phyloP scores from a whole-genome alignment of 2,797 vertebrate species.

The Bucorvus abyssinicus region DNA sequence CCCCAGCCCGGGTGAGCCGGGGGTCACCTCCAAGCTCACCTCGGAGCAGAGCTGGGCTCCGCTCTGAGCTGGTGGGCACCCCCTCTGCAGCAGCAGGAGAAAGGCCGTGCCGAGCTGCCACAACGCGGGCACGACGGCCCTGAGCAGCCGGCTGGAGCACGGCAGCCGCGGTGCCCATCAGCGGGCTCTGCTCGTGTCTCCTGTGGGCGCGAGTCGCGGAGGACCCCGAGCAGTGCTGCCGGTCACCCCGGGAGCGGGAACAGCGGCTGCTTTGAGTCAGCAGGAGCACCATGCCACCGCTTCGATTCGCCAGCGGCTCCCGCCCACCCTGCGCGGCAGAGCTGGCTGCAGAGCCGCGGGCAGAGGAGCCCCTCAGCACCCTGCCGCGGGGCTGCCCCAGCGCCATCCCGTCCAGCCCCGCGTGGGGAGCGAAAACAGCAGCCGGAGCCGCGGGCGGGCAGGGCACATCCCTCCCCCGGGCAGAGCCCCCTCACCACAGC shows the following conservation, averaged over 20 bases:
- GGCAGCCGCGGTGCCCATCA: accelerated
- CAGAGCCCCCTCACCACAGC: neutral
- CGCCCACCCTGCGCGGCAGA: neutral
- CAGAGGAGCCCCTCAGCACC: neutral
- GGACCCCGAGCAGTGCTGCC: neutral
- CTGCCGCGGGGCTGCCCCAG: neutral
- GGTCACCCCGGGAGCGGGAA: neutral
- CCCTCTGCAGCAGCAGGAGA: neutral
- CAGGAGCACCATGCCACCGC: neutral
- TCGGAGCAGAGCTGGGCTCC: neutral
- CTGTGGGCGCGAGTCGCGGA: accelerated
- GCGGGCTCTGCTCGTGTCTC: neutral
- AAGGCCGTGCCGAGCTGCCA: accelerated
- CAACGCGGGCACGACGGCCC: neutral
- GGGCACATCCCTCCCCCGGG: neutral
- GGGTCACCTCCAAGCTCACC: neutral
- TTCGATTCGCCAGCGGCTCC: neutral
- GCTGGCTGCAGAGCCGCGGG: neutral
- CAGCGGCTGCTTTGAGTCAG: neutral
- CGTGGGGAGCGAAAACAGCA: accelerated
- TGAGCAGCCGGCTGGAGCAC: neutral
- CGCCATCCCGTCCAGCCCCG: accelerated
- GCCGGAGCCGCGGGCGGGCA: accelerated
- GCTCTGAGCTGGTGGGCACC: neutral
- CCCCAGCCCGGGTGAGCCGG: neutral